Evolutionary conservation across 1,140 invertebrate species (phyloP), one percentile per base, ranked within the genome.

Genomic region (Pseudomyrmex concolor): DNA sequence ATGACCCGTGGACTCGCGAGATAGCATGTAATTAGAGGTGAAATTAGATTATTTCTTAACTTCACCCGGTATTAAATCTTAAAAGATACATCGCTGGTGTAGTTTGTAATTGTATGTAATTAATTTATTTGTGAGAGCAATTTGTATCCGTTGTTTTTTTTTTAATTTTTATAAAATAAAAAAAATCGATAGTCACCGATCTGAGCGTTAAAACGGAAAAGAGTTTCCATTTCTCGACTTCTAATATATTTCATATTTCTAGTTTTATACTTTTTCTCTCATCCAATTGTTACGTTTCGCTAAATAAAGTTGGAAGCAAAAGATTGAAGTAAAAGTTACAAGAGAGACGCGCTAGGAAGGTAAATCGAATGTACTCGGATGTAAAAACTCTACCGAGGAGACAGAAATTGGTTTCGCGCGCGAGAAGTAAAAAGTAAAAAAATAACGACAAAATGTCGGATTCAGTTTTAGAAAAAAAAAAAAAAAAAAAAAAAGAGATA

Each of bases 301-400:
- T 12, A 63, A 50, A 76, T 17, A 62, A 60, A 76, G 48, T 63
- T 43, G 22, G 12, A 76, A 76, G 17, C 50, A 63, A 63, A 43
- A 74, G 72, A 54, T 50, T 62, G 22, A 74, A 12, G 7, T 72
- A 62, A 15, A 57, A 25, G 4, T 59, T 9, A 15, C 2, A 15
- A n/a, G 60, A 1, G 43, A 2, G 12, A 71, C 34, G 2, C 17
- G 5, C n/a, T 54, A 34, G 34, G 34, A 34, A 34, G 5, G 34
- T 51, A 63, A 63, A 13, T 63, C n/a, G 43, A 45, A 71, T 43
- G 25, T 71, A 19, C 34, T 71, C 19, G 13, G 15, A 70, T 63
- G 9, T 43, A 34, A 63, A 76, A 51, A 63, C 8, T 63, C 51
- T 51, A 13, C 50, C 10, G 50, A 4, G 2, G 8, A 63, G 2